phyloP scores from a whole-genome alignment of 1,140 invertebrate species.

The Platyscapa corneri region DNA sequence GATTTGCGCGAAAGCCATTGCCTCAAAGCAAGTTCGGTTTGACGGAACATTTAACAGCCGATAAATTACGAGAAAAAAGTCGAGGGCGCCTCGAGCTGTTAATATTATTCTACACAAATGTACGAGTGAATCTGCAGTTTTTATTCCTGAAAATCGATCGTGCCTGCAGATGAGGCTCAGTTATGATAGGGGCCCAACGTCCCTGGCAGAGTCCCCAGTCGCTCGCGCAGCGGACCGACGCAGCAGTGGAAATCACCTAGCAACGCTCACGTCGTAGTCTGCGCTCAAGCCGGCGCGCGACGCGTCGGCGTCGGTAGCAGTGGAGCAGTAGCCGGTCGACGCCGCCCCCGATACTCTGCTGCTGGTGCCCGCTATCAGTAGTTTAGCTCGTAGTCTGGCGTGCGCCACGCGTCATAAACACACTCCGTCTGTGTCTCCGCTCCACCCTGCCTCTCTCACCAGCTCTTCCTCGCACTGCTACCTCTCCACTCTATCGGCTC shows the following conservation, averaged over 20 bases:
- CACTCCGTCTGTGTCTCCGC: constrained; percentile 19
- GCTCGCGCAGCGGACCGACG: neutral
- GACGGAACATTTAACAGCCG: too few relatives aligned
- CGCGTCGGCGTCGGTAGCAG: constrained; percentile 33
- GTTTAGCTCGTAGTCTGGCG: constrained; percentile 63
- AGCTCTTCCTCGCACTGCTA: neutral
- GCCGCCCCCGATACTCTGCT: constrained; percentile 45
- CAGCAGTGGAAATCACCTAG: constrained; percentile 54
- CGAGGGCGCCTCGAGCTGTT: too few relatives aligned
- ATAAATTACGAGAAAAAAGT: too few relatives aligned
- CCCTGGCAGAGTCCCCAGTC: neutral
- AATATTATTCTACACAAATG: too few relatives aligned
- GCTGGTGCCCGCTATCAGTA: constrained; percentile 51
- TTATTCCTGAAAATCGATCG: too few relatives aligned
- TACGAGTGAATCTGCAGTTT: too few relatives aligned
- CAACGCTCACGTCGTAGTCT: constrained; percentile 44
- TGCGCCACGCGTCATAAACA: constrained; percentile 53
- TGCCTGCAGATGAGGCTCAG: too few relatives aligned
- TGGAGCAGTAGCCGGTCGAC: constrained; percentile 45
- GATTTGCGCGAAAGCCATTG: too few relatives aligned
- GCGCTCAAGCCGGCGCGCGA: constrained; percentile 20
- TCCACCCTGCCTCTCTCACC: constrained; percentile 21
- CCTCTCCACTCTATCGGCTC: too few relatives aligned
- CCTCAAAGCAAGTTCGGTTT: too few relatives aligned
- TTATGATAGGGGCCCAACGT: too few relatives aligned